Evolutionary conservation across 1,140 invertebrate genomes (phyloP).

Genomic region (Mercenaria mercenaria): DNA sequence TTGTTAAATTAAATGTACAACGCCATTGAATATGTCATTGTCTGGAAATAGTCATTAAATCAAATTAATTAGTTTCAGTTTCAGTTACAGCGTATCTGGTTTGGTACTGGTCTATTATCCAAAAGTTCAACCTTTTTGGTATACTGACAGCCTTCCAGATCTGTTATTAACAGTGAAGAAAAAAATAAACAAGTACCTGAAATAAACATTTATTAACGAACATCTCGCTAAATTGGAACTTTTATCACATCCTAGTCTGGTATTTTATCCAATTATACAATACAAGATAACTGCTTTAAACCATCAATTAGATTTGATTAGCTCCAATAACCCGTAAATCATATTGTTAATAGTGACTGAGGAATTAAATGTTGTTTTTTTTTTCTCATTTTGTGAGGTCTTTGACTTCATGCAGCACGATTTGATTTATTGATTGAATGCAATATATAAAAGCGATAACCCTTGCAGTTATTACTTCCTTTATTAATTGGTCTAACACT

Average conservation of each 20-base stretch:
- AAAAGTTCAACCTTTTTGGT: too few relatives aligned
- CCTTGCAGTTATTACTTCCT: neutral
- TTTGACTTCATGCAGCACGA: neutral
- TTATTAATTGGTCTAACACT: slow-evolving; percentile 48
- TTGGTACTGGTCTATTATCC: too few relatives aligned
- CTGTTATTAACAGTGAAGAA: too few relatives aligned
- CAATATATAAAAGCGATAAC: neutral
- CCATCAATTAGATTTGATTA: slow-evolving; percentile 18
- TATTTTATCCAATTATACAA: slow-evolving; percentile 7
- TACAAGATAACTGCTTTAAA: slow-evolving; percentile 20
- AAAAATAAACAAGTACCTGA: too few relatives aligned
- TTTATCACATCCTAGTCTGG: neutral
- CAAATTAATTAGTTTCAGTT: too few relatives aligned
- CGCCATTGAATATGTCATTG: too few relatives aligned
- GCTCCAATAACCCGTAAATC: slow-evolving; percentile 30
- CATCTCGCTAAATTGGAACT: neutral
- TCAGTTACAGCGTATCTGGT: too few relatives aligned
- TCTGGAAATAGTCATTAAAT: too few relatives aligned
- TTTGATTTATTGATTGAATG: slow-evolving; percentile 33
- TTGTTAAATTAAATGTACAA: too few relatives aligned
- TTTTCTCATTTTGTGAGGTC: neutral
- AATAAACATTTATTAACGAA: too few relatives aligned
- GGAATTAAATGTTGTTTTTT: slow-evolving; percentile 19
- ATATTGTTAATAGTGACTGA: neutral
- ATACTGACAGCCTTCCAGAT: too few relatives aligned